Conservation (phyloP, 2,888 invertebrate genomes). For the Sipha maydis region DNA sequence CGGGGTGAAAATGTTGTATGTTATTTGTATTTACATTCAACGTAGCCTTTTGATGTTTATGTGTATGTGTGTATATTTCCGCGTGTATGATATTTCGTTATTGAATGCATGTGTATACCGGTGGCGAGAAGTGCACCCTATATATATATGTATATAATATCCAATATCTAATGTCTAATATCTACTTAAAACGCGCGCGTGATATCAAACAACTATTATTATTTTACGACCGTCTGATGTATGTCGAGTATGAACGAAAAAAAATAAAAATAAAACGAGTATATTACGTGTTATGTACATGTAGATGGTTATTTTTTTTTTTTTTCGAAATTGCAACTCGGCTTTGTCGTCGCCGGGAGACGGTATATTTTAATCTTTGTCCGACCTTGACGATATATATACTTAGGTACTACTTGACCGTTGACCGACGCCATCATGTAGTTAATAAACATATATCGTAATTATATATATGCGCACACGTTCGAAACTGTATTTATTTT, state of each 20-base stretch:
- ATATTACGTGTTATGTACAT: background rate
- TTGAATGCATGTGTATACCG: too few species aligned
- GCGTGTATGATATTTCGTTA: background rate
- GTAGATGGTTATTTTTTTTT: background rate
- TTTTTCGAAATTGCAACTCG: constrained; percentile 38
- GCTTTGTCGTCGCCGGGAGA: constrained; percentile 29
- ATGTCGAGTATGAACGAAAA: constrained; percentile 14
- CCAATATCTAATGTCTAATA: too few species aligned
- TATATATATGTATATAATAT: too few species aligned
- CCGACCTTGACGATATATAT: constrained; percentile 44
- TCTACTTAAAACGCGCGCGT: background rate
- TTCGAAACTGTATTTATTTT: constrained; percentile 20
- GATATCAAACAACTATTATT: constrained; percentile 19
- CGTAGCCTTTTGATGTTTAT: background rate
- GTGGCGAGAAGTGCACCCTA: too few species aligned
- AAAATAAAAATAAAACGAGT: background rate
- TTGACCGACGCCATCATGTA: constrained; percentile 41
- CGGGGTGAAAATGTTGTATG: background rate
- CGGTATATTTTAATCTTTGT: constrained; percentile 29
- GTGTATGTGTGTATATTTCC: background rate
- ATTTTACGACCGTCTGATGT: constrained; percentile 31
- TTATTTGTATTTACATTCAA: background rate
- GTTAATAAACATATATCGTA: constrained; percentile 40
- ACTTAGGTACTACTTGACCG: constrained; percentile 24
- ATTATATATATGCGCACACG: background rate